Evolutionary conservation across 2,797 vertebrate species (phyloP).

Genomic region (Liparis tanakae): DNA sequence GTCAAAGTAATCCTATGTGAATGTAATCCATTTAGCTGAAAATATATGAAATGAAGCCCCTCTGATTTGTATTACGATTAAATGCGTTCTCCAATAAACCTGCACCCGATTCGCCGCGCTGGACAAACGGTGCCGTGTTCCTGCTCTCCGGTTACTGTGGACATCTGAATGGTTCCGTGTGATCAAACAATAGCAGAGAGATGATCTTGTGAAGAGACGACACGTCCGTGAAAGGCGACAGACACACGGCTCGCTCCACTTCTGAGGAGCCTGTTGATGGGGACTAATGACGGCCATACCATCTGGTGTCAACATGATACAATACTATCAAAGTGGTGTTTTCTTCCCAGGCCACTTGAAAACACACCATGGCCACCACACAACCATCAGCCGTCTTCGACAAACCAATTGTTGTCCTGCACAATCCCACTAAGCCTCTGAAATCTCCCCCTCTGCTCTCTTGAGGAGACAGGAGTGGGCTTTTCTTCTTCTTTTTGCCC

Average conservation of each 20-base stretch:
- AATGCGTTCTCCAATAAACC: background rate
- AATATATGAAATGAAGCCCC: background rate
- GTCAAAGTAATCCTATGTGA: background rate
- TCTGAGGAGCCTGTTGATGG: slow-evolving; percentile 43
- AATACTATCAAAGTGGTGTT: slow-evolving; percentile 6
- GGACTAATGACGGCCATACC: slow-evolving; percentile 45
- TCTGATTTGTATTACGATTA: background rate
- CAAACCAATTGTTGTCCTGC: slow-evolving; percentile 54
- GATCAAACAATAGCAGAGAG: slow-evolving; percentile 46
- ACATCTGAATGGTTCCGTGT: slow-evolving; percentile 25
- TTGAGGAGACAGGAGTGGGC: slow-evolving; percentile 17
- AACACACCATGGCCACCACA: slow-evolving; percentile 31
- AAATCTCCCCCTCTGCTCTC: slow-evolving; percentile 54
- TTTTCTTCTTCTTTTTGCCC: too few relatives aligned
- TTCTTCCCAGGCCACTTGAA: background rate
- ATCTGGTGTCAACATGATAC: slow-evolving; percentile 58
- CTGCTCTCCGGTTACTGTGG: slow-evolving; percentile 3
- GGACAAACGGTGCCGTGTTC: background rate
- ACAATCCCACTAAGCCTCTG: slow-evolving; percentile 50
- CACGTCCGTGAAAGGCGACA: slow-evolving; percentile 49
- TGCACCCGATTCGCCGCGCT: background rate
- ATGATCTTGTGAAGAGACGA: slow-evolving; percentile 39
- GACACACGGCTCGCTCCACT: slow-evolving; percentile 40
- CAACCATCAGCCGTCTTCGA: slow-evolving; percentile 38
- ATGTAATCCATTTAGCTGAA: background rate